Conservation (phyloP, 2,888 invertebrate species). For the Eulithis prunata region DNA sequence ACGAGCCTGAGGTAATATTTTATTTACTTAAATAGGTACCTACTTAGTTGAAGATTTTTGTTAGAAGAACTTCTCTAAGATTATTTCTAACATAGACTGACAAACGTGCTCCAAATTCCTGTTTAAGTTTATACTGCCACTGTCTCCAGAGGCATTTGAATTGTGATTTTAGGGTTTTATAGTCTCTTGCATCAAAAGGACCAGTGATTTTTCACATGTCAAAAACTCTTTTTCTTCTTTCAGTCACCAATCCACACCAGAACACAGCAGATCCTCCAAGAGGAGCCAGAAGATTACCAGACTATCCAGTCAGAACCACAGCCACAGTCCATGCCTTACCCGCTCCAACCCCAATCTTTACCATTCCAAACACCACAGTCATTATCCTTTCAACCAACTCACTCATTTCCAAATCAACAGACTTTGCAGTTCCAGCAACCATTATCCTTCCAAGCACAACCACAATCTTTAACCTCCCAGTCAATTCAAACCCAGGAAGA, state of each 20-base stretch:
- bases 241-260: conserved; percentile 62
- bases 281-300: conserved; percentile 51
- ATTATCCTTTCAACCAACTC: conserved; percentile 15
- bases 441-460: conserved; percentile 20
- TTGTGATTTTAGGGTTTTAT: no score
- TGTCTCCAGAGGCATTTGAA: no score
- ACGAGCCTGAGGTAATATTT: conserved; percentile 55
- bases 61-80: no score
- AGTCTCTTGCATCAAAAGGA: no score
- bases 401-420: conserved; percentile 2
- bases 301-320: conserved; percentile 34
- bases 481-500: conserved; percentile 40
- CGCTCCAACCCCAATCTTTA: conserved; percentile 17
- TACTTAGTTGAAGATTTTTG: no score
- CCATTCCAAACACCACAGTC: conserved; percentile 14
- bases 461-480: conserved; percentile 2
- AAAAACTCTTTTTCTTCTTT: conserved; percentile 14
- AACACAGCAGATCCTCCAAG: conserved; percentile 53
- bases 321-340: conserved; percentile 39
- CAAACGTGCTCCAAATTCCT: no score
- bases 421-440: conserved; percentile 22
- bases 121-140: no score
- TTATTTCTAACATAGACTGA: no score
- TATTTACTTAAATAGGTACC: no score
- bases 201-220: neutral